Evolutionary conservation across 2,113 vertebrate species (phyloP), one percentile per base, ranked within the genome.

Genomic region (Campylomormyrus numenius): DNA sequence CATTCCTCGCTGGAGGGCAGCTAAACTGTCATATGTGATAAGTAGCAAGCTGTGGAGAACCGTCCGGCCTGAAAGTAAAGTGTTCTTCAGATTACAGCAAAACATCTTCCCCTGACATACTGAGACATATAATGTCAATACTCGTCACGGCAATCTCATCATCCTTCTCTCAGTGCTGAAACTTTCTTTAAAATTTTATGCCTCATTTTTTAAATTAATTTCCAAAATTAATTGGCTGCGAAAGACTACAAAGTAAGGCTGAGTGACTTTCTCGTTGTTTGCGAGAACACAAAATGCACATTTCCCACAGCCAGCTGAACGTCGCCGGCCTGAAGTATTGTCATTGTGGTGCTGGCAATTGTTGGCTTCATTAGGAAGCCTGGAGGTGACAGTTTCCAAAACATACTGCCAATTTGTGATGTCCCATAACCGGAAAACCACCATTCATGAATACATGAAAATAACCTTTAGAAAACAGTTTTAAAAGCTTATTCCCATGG

Each of bases 11-110:
- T 62, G 50, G 77, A 85, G 89, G 89, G 53, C 19, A 89, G 80
- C 89, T 85, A 85, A 89, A 85, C 89, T 62, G 77, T 85, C 89
- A 62, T 58, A 52, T 85, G 52, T 85, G 89, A 85, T 85, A 89
- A 58, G 89, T 53, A 39, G 74, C 49, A 53, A 53, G 27, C 88
- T 39, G 48, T 31, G 48, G 35, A 27, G 50, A 89, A 45, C 8
- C 49, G 74, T 85, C 89, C 89, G 7, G 35, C 89, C 35, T 9
- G 80, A 62, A 85, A 62, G 80, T 89, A 56, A 53, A 39, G 49
- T 24, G 50, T 62, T 85, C 89, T 48, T 58, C 17, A 84, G 50
- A 89, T 89, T 84, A 53, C 52, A 31, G 39, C 80, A 48, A 13
- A 85, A 45, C 49, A 52, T 89, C 45, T 21, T 31, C 66, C 10